Percentiles rank a stretch among this genome's conserved stretches.
Evolutionary conservation across 2,888 invertebrate species (phyloP).

Genomic region (Alitta virens): DNA sequence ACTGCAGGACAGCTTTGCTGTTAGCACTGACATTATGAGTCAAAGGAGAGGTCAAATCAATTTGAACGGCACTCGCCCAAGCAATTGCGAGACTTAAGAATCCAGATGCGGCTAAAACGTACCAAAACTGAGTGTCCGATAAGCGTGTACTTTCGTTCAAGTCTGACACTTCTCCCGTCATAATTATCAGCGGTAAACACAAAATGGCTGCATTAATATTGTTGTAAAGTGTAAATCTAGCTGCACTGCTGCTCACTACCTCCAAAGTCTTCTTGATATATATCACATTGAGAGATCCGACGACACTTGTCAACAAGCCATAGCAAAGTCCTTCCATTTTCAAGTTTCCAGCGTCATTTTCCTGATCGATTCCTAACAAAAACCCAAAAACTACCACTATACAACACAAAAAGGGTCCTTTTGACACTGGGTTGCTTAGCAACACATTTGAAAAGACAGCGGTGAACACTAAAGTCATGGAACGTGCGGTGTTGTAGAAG

Average conservation of each 20-base stretch:
- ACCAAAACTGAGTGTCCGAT: background rate
- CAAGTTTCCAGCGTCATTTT: constrained; percentile 41
- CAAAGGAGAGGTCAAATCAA: constrained; percentile 49
- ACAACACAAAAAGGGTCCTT: constrained; percentile 35
- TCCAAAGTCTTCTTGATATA: constrained; percentile 43
- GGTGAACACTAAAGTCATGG: constrained; percentile 49
- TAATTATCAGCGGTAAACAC: constrained; percentile 39
- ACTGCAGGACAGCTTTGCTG: constrained; percentile 48
- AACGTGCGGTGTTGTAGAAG: constrained; percentile 49
- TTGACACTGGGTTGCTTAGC: constrained; percentile 34
- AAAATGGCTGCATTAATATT: constrained; percentile 42
- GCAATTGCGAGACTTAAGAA: constrained; percentile 40
- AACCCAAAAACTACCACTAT: constrained; percentile 42
- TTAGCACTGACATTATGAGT: constrained; percentile 52
- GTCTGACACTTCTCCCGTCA: constrained; percentile 37
- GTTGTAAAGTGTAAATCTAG: constrained; percentile 44
- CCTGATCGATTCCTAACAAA: constrained; percentile 46
- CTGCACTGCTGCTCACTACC: constrained; percentile 33
- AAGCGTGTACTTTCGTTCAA: constrained; percentile 23
- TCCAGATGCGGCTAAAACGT: constrained; percentile 8
- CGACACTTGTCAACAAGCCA: constrained; percentile 44
- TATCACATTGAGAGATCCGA: constrained; percentile 45
- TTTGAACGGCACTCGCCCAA: constrained; percentile 47
- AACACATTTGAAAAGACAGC: constrained; percentile 40
- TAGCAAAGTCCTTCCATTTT: constrained; percentile 43